Evolutionary conservation across 2,113 vertebrate genomes (phyloP).

Genomic region (Calidris pygmaea): DNA sequence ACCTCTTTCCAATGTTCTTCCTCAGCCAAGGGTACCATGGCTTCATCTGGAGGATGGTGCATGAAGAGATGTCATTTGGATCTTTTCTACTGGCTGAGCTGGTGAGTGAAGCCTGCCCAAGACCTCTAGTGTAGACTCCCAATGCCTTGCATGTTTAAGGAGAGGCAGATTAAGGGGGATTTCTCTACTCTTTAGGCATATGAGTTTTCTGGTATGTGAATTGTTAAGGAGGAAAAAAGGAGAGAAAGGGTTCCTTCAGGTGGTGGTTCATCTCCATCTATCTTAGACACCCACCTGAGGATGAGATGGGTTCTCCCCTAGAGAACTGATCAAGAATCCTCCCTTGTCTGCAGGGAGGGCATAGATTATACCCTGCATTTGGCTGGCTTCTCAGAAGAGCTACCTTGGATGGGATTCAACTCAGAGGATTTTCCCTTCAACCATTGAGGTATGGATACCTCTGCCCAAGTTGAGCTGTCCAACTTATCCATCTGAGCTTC

Average conservation of each 20-base stretch:
- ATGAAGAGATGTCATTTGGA: not conserved
- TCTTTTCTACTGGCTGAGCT: not conserved
- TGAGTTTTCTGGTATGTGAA: not conserved
- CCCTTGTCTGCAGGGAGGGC: not conserved
- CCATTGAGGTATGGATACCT: not conserved
- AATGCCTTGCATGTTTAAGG: not conserved
- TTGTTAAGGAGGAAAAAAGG: not conserved
- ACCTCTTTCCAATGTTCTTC: not conserved
- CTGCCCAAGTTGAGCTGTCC: not conserved
- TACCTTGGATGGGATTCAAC: not conserved
- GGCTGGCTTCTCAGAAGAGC: not conserved
- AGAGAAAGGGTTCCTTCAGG: not conserved
- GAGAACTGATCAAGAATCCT: not conserved
- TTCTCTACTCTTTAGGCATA: not conserved
- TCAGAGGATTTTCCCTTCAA: not conserved
- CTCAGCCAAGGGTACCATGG: not conserved
- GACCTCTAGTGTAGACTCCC: not conserved
- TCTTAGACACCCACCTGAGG: not conserved
- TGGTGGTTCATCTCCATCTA: not conserved
- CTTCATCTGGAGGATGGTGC: not conserved
- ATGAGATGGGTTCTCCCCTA: not conserved
- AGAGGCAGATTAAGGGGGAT: not conserved
- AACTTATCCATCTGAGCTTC: not conserved
- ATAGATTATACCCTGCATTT: not conserved
- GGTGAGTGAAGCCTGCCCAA: not conserved